Percentiles rank a stretch among this genome's conserved stretches.
These are phyloP conservation scores for Torymus tubicola DNA, from an alignment of 2,888 invertebrate genomes.

Conservation along the genomic window DNA sequence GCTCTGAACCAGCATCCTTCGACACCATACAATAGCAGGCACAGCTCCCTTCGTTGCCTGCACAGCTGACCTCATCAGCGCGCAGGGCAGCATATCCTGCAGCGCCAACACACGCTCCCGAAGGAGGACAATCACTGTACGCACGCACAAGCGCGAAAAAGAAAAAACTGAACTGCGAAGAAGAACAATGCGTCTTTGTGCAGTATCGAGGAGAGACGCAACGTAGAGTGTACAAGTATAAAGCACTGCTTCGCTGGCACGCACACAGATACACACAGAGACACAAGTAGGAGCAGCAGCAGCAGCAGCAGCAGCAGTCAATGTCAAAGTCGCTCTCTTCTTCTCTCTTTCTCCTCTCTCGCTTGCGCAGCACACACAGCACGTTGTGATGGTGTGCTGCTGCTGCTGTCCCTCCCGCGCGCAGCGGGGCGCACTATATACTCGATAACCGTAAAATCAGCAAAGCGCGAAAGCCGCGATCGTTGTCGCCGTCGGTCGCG, in stretches of 20 bases:
- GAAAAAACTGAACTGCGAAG: background rate
- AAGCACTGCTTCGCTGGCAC: slow-evolving; percentile 40
- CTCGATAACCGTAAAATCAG: slow-evolving; percentile 43
- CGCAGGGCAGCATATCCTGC: slow-evolving; percentile 32
- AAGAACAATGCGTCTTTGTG: slow-evolving; percentile 11
- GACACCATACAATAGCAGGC: background rate
- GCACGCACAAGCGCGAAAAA: background rate
- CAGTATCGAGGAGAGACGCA: too few relatives aligned
- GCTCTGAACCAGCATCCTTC: slow-evolving; percentile 39
- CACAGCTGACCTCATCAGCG: slow-evolving; percentile 39
- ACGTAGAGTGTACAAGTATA: too few relatives aligned
- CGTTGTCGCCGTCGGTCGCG: too few relatives aligned
- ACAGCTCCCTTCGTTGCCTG: background rate
- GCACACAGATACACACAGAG: too few relatives aligned
- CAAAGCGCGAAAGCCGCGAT: background rate
- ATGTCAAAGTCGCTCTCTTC: slow-evolving; percentile 48
- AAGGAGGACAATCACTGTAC: background rate
- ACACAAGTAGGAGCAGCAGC: too few relatives aligned
- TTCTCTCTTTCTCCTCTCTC: too few relatives aligned
- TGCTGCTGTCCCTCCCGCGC: too few relatives aligned
- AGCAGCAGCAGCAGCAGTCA: slow-evolving; percentile 31
- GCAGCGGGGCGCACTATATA: background rate
- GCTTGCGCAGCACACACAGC: too few relatives aligned
- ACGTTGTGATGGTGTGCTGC: too few relatives aligned
- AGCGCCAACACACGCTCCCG: background rate